Conservation (phyloP, 2,888 invertebrate species). For the Plagodis dolabraria region DNA sequence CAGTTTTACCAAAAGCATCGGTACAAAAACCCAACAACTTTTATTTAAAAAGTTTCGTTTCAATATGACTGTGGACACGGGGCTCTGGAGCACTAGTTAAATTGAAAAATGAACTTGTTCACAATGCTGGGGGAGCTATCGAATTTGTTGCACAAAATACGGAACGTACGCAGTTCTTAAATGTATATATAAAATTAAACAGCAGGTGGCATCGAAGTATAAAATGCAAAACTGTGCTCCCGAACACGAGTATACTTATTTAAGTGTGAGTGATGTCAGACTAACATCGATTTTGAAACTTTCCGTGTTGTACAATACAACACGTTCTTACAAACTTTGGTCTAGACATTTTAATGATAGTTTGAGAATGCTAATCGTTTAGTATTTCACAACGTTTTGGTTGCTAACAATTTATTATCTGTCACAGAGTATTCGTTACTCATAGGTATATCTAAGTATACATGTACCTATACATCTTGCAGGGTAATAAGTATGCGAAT, state of each 20-base stretch:
- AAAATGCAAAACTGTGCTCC: conserved; percentile 14
- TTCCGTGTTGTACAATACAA: conserved; percentile 3
- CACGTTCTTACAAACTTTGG: conserved; percentile 5
- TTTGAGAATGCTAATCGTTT: conserved; percentile 9
- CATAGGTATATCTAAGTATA: too few species aligned
- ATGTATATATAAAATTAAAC: conserved; percentile 2
- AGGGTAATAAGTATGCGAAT: not conserved
- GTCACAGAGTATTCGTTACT: too few species aligned
- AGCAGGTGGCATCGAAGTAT: conserved; percentile 2
- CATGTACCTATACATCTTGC: not conserved
- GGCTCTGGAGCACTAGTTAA: conserved; percentile 1
- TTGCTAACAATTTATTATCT: too few species aligned
- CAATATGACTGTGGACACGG: conserved; percentile 10
- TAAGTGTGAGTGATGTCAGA: not conserved
- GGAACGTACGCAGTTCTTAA: conserved; percentile 8
- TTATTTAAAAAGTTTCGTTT: conserved; percentile 25
- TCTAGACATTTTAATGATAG: conserved; percentile 18
- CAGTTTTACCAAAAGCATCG: conserved; percentile 9
- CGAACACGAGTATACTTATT: conserved; percentile 4
- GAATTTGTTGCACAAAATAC: conserved; percentile 1
- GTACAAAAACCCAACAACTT: conserved; percentile 13
- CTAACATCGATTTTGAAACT: conserved; percentile 2
- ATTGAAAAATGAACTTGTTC: conserved; percentile 25
- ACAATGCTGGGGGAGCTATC: not conserved
- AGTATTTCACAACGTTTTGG: too few species aligned